Conservation (phyloP, 23 tunicate species). For the Ciona savignyi region DNA sequence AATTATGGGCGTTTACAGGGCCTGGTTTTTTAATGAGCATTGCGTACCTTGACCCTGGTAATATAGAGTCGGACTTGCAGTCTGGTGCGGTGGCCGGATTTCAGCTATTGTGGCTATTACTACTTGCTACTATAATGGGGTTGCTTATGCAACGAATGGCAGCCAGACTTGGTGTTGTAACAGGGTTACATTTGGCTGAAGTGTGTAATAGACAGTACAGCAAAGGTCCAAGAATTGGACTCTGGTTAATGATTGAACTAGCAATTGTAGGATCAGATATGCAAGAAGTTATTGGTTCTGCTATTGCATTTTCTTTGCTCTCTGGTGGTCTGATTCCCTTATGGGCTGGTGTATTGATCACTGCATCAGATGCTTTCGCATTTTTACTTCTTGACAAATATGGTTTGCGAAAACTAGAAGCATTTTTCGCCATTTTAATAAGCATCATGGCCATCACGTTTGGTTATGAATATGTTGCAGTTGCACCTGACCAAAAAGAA, state of each 20-base stretch:
- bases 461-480: conserved; percentile 80
- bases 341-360: no score
- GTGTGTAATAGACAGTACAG: conserved; percentile 75
- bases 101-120: conserved; percentile 54
- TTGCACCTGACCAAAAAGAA: conserved; percentile 75
- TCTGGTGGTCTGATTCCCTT: no score
- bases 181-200: conserved; percentile 88
- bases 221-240: conserved; percentile 49
- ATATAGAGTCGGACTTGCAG: conserved; percentile 92
- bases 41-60: conserved; percentile 93
- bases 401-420: conserved; percentile 87
- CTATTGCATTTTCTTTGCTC: conserved; percentile 74
- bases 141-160: conserved; percentile 82
- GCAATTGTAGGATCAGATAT: conserved; percentile 91
- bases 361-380: conserved; percentile 82
- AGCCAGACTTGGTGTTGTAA: conserved; percentile 64
- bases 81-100: conserved; percentile 89
- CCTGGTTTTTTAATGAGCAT: conserved; percentile 96
- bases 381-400: conserved; percentile 85
- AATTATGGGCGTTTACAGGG: conserved; percentile 87
- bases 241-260: conserved; percentile 92
- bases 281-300: conserved; percentile 99
- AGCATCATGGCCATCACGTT: conserved; percentile 84
- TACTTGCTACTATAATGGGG: conserved; percentile 63
- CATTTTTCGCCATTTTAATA: conserved; percentile 80